Base-by-base conservation (phyloP, 2,113 vertebrate species). In the Atrichornis clamosus region DNA sequence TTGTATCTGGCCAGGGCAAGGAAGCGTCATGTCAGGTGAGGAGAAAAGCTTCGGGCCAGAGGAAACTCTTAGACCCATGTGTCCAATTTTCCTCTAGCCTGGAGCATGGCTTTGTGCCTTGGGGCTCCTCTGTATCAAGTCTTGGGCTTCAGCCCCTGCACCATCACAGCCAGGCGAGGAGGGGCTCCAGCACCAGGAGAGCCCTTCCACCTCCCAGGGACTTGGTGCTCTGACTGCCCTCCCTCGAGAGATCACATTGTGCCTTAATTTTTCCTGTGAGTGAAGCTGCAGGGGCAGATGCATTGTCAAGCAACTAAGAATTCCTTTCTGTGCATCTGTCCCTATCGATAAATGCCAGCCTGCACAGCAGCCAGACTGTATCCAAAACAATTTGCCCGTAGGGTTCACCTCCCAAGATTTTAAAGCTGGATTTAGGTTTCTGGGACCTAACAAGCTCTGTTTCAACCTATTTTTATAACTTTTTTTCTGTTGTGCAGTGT, bases 231-330 rank as follows among this genome's bases (percentile, higher is more conserved):
- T 32, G 21, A 20, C 10, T 76, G 58, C 75, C 55, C 59, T 90
- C 42, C 5, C 5, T 49, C 53, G 18, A 62, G n/a, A 58, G 33
- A 65, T 7, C 49, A 10, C 27, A 32, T 70, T 93, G 92, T 96
- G 95, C 96, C 96, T 97, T 93, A 93, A 63, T 67, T 94, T 82
- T 64, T 84, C 52, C 20, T n/a, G 11, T n/a, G 50, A 87, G 27
- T 24, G 56, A 88, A 62, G 64, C 92, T 87, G 68, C 11, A 20
- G 83, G 85, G 76, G 67, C 90, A 77, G 72, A 53, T 1, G 1
- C 70, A 39, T 17, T 73, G 46, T 77, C 0, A 0, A 70, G 73
- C 56, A 72, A 59, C 64, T 14, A 16, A 35, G 56, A 68, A 24
- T 70, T 73, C 52, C 39, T 24, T 67, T 64, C 76, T 35, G 64